A percentile compares a stretch with the other conserved stretches of the same genome.
These are phyloP conservation scores for Oscheius sp. DNA, from an alignment of 2,888 invertebrate genomes.

Conservation along the genomic window DNA sequence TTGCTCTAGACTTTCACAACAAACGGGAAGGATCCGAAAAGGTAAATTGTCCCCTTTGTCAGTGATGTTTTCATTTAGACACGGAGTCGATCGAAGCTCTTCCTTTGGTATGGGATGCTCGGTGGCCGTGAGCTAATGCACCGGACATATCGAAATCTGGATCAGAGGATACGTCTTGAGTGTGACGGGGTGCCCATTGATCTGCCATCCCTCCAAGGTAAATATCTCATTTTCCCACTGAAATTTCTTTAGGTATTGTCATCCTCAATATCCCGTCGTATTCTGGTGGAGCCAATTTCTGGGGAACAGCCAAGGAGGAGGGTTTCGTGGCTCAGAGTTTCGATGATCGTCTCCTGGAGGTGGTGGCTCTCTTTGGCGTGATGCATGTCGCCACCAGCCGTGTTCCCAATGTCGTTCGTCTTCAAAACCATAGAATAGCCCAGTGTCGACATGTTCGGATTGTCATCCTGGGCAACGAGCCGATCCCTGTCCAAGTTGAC, in stretches of 20 bases:
- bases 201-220: slow-evolving; percentile 88
- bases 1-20: slow-evolving; percentile 94
- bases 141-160: slow-evolving; percentile 93
- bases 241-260: slow-evolving; percentile 84
- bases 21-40: slow-evolving; percentile 96
- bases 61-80: slow-evolving; percentile 36
- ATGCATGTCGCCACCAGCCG: slow-evolving; percentile 97
- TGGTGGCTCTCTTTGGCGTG: slow-evolving; percentile 95
- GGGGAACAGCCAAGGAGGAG: slow-evolving; percentile 79
- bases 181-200: slow-evolving; percentile 96
- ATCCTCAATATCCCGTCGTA: slow-evolving; percentile 96
- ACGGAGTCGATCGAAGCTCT: slow-evolving; percentile 86
- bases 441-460: slow-evolving; percentile 92
- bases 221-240: background rate
- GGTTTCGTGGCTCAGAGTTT: slow-evolving; percentile 91
- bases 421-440: slow-evolving; percentile 84
- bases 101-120: slow-evolving; percentile 87
- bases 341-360: slow-evolving; percentile 92
- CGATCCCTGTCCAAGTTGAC: slow-evolving; percentile 94
- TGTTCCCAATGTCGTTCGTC: slow-evolving; percentile 81
- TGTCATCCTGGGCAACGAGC: slow-evolving; percentile 87
- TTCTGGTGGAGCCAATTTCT: slow-evolving; percentile 98
- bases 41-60: slow-evolving; percentile 49
- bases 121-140: slow-evolving; percentile 78
- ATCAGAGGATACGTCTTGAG: slow-evolving; percentile 87